Evolutionary conservation across 2,797 vertebrate species (phyloP).

Genomic region (Sebastolobus altivelis): DNA sequence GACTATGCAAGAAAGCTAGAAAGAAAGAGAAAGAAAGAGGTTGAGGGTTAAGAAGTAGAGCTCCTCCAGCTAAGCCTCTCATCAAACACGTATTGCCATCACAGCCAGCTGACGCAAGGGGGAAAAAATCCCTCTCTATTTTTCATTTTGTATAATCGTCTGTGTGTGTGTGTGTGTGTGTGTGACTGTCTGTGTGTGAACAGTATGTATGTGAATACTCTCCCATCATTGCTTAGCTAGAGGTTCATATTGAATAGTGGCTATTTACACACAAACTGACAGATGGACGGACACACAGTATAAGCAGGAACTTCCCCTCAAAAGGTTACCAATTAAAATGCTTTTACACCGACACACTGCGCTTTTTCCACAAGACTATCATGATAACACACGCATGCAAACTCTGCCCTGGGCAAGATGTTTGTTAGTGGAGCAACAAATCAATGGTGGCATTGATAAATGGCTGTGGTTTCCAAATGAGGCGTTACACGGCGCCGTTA

Average conservation of each 20-base stretch:
- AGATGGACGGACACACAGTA: background rate
- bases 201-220: background rate
- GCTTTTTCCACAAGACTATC: background rate
- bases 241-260: background rate
- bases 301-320: background rate
- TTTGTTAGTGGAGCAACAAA: conserved; percentile 43
- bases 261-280: background rate
- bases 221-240: background rate
- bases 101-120: conserved; percentile 4
- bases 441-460: conserved; percentile 41
- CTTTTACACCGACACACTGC: background rate
- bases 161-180: background rate
- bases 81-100: conserved; percentile 35
- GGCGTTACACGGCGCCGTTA: conserved; percentile 1
- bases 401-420: conserved; percentile 2
- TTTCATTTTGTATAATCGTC: background rate
- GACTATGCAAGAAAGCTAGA: background rate
- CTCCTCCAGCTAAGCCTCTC: conserved; percentile 48
- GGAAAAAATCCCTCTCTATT: background rate
- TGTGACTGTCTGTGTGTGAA: background rate
- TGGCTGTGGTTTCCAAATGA: conserved; percentile 31
- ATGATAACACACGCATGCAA: conserved; percentile 22
- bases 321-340: background rate
- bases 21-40: background rate
- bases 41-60: conserved; percentile 37